Percentiles rank a stretch among this genome's conserved stretches.
Evolutionary conservation across 2,888 invertebrate species (phyloP).

Genomic region (Acrobeloides nanus): DNA sequence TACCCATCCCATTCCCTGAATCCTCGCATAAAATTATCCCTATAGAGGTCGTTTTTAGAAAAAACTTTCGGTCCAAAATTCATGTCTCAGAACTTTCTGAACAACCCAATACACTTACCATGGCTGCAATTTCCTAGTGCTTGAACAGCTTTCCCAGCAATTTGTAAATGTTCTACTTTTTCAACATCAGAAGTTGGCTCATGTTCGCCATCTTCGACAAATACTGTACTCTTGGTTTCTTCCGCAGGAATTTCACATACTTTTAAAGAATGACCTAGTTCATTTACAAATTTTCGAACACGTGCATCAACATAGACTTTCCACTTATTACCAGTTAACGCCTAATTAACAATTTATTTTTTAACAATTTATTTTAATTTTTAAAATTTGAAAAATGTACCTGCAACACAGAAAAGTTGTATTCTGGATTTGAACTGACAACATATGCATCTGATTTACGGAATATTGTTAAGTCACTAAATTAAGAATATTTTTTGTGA

Average conservation of each 20-base stretch:
- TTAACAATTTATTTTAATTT: not conserved
- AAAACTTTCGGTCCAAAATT: too few relatives aligned
- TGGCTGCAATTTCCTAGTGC: conserved; percentile 1
- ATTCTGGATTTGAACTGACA: conserved; percentile 14
- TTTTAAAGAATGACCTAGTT: conserved; percentile 9
- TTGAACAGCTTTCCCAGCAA: conserved; percentile 11
- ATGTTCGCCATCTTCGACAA: conserved; percentile 4
- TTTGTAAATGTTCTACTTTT: conserved; percentile 19
- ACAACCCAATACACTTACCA: conserved; percentile 4
- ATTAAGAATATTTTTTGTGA: not conserved
- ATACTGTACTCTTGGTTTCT: conserved; percentile 2
- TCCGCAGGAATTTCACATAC: conserved; percentile 14
- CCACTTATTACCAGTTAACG: conserved; percentile 19
- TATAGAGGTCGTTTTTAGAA: too few relatives aligned
- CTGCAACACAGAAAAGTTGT: conserved; percentile 7
- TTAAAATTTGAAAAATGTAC: conserved; percentile 1
- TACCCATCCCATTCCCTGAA: too few relatives aligned
- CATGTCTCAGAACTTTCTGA: too few relatives aligned
- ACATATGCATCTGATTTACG: conserved; percentile 18
- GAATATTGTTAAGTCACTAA: conserved; percentile 4
- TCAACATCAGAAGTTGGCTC: conserved; percentile 15
- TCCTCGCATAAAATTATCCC: too few relatives aligned
- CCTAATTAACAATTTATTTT: not conserved
- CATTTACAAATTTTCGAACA: conserved; percentile 20
- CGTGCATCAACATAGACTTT: conserved; percentile 24